Evolutionary conservation across 2,888 invertebrate genomes (phyloP), one percentile per base, ranked within the genome.

Genomic region (Rotaria socialis): DNA sequence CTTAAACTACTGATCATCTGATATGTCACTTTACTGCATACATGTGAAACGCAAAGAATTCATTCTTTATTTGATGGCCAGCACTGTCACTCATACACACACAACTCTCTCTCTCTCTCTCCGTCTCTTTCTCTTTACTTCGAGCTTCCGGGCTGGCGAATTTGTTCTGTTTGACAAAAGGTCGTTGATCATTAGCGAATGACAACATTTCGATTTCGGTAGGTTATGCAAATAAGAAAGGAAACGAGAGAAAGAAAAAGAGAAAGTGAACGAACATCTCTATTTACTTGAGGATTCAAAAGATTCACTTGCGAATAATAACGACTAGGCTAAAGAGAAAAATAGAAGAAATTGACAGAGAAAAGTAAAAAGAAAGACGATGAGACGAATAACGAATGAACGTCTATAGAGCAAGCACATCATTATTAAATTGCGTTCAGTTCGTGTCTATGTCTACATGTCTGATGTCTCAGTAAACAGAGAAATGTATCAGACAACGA

Each of bases 161-260:
- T 67, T 67, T 35, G 35, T 16, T 67, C 67, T 67, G 19, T 67
- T 67, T 41, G 67, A 67, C 14, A 47, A 80, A 80, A 80, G 80
- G 80, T 80, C 47, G 80, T 43, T n/a, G n/a, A 80, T 80, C 80
- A 80, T 80, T 80, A 80, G 47, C 47, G 80, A 80, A 67, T 80
- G 80, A 80, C 43, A 80, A 80, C 80, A 80, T 80, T 80, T 80
- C 80, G 47, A 67, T 67, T 35, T 80, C n/a, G 41, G 80, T 80
- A 80, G 80, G 80, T 80, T 80, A 80, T 80, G 80, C 80, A 80
- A 80, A 80, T 80, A 80, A 80, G 80, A 47, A 47, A 80, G 67
- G 16, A 67, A 67, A 67, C 14, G 47, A 80, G 47, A 75, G 22
- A 43, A 67, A 14, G 19, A 74, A 41, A 41, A 41, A 47, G 43